Conservation (phyloP, 2,113 vertebrate genomes). For the Tachysurus vachellii region DNA sequence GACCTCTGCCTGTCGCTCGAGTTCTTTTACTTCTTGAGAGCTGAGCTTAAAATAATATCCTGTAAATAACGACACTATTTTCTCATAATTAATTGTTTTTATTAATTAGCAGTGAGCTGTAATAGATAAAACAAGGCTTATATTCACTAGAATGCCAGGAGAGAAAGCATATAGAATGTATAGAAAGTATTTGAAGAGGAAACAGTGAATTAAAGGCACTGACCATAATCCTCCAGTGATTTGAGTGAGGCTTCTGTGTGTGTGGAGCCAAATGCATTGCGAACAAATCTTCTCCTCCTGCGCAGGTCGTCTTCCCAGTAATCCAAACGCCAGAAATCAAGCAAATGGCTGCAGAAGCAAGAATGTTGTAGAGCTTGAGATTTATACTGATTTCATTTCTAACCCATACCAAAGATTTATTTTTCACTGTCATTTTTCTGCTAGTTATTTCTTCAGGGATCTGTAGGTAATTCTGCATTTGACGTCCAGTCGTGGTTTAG, state of each 20-base stretch:
- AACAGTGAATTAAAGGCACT: constrained; percentile 55
- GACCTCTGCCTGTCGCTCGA: neutral
- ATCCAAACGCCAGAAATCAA: constrained; percentile 98
- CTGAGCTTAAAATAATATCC: neutral
- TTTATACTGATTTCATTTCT: no score
- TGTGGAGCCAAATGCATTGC: constrained; percentile 97
- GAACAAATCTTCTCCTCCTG: constrained; percentile 91
- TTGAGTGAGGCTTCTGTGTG: constrained; percentile 88
- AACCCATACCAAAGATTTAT: no score
- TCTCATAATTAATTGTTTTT: neutral
- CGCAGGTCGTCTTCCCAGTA: constrained; percentile 99
- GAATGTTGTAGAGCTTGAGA: neutral
- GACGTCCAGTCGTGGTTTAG: no score
- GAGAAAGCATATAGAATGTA: neutral
- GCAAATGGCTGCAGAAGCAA: constrained; percentile 79
- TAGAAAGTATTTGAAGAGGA: neutral
- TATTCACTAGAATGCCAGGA: neutral
- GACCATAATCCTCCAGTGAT: constrained; percentile 90
- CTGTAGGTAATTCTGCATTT: no score
- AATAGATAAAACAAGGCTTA: neutral
- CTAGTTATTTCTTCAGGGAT: no score
- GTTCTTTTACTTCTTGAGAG: neutral
- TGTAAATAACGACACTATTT: neutral
- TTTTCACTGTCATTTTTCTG: no score
- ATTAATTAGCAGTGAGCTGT: neutral